Percentiles rank a stretch among this genome's conserved stretches.
Conservation (phyloP, 2,888 invertebrate species). For the Sclerodermus sp. region DNA sequence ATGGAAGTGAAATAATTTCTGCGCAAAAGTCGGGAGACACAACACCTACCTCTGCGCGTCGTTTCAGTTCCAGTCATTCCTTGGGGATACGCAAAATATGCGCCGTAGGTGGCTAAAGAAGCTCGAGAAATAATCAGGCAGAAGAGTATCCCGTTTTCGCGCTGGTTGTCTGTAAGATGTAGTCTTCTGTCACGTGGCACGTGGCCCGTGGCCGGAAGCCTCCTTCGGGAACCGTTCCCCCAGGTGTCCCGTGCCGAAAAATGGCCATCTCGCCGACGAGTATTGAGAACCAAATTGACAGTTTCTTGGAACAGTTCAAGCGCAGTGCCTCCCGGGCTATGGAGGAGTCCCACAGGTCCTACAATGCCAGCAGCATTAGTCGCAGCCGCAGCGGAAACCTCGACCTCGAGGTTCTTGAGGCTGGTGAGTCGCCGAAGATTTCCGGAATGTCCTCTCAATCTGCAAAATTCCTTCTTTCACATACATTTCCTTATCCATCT, state of each 20-base stretch:
- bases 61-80: slow-evolving; percentile 37
- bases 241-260: slow-evolving; percentile 30
- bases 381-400: slow-evolving; percentile 51
- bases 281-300: slow-evolving; percentile 82
- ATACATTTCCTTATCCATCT: too few relatives aligned
- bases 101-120: slow-evolving; percentile 27
- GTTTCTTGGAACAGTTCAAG: slow-evolving; percentile 80
- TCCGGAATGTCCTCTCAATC: background rate
- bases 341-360: slow-evolving; percentile 56
- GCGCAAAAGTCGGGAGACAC: slow-evolving; percentile 13
- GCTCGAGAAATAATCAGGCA: slow-evolving; percentile 14
- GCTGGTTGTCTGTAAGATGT: slow-evolving; percentile 31
- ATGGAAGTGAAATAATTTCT: slow-evolving; percentile 3
- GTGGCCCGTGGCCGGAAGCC: slow-evolving; percentile 13
- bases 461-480: too few relatives aligned
- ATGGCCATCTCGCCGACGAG: slow-evolving; percentile 71
- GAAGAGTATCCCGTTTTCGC: slow-evolving; percentile 13
- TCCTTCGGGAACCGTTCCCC: slow-evolving; percentile 1
- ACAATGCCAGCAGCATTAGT: slow-evolving; percentile 50
- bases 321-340: slow-evolving; percentile 78
- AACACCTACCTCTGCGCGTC: slow-evolving; percentile 38
- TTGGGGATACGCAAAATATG: slow-evolving; percentile 36
- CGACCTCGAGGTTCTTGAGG: slow-evolving; percentile 52
- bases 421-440: slow-evolving; percentile 36
- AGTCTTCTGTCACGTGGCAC: slow-evolving; percentile 17